phyloP scores from a whole-genome alignment of 1,140 invertebrate genomes.

The Grapholita molesta region DNA sequence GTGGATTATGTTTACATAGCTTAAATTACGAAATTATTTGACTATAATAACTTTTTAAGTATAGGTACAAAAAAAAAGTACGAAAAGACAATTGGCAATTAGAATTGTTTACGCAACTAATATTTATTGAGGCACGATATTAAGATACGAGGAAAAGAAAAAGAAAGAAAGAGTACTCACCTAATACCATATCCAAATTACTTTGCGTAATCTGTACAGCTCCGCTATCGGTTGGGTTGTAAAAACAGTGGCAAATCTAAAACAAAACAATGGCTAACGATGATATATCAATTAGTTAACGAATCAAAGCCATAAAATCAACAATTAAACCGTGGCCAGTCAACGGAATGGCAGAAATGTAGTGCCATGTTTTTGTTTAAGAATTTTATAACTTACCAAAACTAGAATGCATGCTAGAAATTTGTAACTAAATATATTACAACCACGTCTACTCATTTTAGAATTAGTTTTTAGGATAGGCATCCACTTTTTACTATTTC shows the following conservation, averaged over 20 bases:
- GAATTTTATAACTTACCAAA: slow-evolving; percentile 52
- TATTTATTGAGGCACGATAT: not conserved
- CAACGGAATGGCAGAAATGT: slow-evolving; percentile 1
- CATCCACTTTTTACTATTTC: not conserved
- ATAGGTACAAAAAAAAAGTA: not conserved
- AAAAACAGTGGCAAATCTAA: slow-evolving; percentile 82
- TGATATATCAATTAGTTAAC: slow-evolving; percentile 49
- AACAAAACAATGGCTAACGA: slow-evolving; percentile 66
- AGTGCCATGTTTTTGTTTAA: not conserved
- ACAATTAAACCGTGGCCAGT: slow-evolving; percentile 33
- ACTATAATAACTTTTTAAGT: not conserved
- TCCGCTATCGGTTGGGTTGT: slow-evolving; percentile 84
- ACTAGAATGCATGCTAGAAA: slow-evolving; percentile 41
- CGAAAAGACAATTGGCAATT: not conserved
- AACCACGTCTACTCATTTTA: slow-evolving; percentile 32
- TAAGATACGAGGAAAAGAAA: slow-evolving; percentile 4
- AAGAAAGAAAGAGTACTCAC: slow-evolving; percentile 76
- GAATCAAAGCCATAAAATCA: slow-evolving; percentile 59
- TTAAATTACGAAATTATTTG: not conserved
- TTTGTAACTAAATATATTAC: slow-evolving; percentile 33
- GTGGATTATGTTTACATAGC: no score
- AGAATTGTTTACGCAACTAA: not conserved
- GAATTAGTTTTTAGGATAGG: not conserved
- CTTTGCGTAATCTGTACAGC: slow-evolving; percentile 86
- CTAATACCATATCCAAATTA: slow-evolving; percentile 90